These are phyloP conservation scores for Andrena trimmerana DNA, from an alignment of 2,888 invertebrate genomes.

Conservation along the genomic window DNA sequence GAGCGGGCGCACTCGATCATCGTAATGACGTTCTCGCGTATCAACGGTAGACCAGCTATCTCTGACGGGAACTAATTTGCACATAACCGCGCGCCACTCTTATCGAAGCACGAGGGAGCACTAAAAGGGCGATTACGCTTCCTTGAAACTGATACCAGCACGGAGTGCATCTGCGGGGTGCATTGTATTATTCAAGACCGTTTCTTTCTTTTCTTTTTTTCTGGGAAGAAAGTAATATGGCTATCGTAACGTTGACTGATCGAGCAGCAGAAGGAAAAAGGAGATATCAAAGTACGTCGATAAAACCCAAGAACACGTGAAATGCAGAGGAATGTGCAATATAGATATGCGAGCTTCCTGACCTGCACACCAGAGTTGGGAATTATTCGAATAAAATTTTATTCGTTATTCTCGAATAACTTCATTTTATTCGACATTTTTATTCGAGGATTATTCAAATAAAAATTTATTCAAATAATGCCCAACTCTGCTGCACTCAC, in stretches of 20 bases:
- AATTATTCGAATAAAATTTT: neutral
- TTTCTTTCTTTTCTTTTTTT: conserved; percentile 35
- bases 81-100: conserved; percentile 32
- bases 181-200: conserved; percentile 68
- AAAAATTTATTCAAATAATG: too few species aligned
- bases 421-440: too few species aligned
- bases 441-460: too few species aligned
- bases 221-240: conserved; percentile 52
- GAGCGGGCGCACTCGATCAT: conserved; percentile 40
- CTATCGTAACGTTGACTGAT: conserved; percentile 67
- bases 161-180: conserved; percentile 58
- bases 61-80: conserved; percentile 66
- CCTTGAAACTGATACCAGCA: conserved; percentile 53
- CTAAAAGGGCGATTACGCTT: conserved; percentile 56
- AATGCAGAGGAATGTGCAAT: conserved; percentile 12
- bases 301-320: conserved; percentile 32
- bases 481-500: too few species aligned
- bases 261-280: conserved; percentile 28
- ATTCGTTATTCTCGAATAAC: too few species aligned
- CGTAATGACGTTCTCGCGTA: conserved; percentile 56
- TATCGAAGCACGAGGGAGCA: conserved; percentile 37
- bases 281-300: conserved; percentile 23
- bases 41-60: conserved; percentile 30
- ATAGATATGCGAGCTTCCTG: neutral
- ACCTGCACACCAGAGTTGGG: neutral